Evolutionary conservation across 2,113 vertebrate species (phyloP), one percentile per base, ranked within the genome.

Genomic region (Microtus richardsoni): DNA sequence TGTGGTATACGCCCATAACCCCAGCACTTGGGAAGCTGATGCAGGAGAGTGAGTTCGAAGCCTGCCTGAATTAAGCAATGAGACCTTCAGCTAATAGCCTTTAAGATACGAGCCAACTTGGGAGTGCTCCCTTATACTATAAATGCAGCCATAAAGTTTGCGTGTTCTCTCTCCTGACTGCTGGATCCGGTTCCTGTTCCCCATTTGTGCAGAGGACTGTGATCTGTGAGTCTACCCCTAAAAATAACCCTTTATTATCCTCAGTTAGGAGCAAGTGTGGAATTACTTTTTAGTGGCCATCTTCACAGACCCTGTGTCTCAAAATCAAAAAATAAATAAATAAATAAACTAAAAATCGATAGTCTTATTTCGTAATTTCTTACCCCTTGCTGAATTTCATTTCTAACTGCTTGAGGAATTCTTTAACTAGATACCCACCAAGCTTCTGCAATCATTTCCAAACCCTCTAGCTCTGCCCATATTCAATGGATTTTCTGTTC

Each of bases 381-480:
- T 1, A 33, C 12, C 39, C 28, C 94, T 90, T 77, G 39, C 47
- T 62, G 39, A 60, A 28, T 88, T 88, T 88, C n/a, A 22, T 62
- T 39, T 86, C 84, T 89, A 82, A 91, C n/a, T 64, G 6, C 16
- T 73, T 93, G 30, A 90, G 39, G 62, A 94, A 86, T 92, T 88
- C 13, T 92, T 93, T 30, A 75, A 44, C 54, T 79, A n/a, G 19
- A 60, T 85, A 64, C 21, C 41, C 19, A 92, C 44, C 17, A 41
- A 0, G 6, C 21, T 88, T 86, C 94, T 28, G 62, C 70, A 96
- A 87, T 66, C 88, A 62, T 73, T 90, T 12, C 16, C 54, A 36
- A 66, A 82, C 80, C 13, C 49, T 90, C 73, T 93, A 95, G 54
- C 91, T 93, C 41, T 66, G 49, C 86, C 30, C 95, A 97, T 83